phyloP scores from a whole-genome alignment of 2,888 invertebrate species.

The Yponomeuta cagnagella region DNA sequence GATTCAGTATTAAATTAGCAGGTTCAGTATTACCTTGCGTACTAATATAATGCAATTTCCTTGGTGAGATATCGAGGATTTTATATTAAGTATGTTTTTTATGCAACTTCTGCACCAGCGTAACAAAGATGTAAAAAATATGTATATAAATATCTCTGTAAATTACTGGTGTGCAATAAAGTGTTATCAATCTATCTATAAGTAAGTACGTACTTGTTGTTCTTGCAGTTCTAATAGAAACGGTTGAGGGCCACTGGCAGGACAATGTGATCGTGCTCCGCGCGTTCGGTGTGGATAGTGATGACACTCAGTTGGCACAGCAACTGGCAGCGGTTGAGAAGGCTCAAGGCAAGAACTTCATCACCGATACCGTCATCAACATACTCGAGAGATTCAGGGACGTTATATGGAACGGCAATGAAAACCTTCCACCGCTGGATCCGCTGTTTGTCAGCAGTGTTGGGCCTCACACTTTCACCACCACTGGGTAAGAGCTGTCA shows the following conservation, averaged over 20 bases:
- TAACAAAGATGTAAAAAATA: too few species aligned
- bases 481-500: conserved; percentile 14
- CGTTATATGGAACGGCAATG: conserved; percentile 42
- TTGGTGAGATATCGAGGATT: too few species aligned
- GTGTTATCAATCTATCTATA: too few species aligned
- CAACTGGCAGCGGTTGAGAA: not conserved
- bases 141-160: too few species aligned
- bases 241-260: not conserved
- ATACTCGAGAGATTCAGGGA: conserved; percentile 37
- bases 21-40: too few species aligned
- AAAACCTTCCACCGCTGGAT: conserved; percentile 38
- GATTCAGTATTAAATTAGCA: too few species aligned
- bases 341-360: conserved; percentile 8
- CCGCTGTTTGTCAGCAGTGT: conserved; percentile 30
- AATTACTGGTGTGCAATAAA: too few species aligned
- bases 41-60: too few species aligned
- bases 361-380: conserved; percentile 18
- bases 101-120: too few species aligned
- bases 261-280: not conserved
- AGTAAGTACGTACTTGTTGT: not conserved
- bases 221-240: not conserved
- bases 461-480: conserved; percentile 15
- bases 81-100: too few species aligned
- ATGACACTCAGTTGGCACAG: not conserved
- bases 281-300: not conserved